Evolutionary conservation across 2,888 invertebrate genomes (phyloP), one percentile per base, ranked within the genome.

Genomic region (Lomographa bimaculata): DNA sequence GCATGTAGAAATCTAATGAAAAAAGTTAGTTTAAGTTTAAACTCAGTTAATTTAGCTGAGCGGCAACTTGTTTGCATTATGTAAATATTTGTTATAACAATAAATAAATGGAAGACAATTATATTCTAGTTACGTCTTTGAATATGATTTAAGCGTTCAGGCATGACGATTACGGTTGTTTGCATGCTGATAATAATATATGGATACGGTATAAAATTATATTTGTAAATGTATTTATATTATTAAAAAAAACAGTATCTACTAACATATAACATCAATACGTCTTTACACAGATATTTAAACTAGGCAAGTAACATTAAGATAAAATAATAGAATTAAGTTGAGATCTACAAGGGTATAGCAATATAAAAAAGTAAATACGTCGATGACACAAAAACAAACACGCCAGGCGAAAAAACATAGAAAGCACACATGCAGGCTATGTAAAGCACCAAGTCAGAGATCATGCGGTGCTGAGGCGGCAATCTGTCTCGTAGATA

Each of bases 401-500:
- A 23, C 28, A 53, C 11, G 27, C 19, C 18, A 23, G 11, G 12
- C 16, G 5, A 26, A 24, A 8, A 23, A 36, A 41, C 43, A 43
- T 10, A 6, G 14, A 28, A 30, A 34, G 38, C 44, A 46, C 45
- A 12, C 41, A 46, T 48, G 40, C 53, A 50, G 27, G 43, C 47
- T 35, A 49, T 37, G 35, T 37, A 12, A 36, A 43, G 42, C 36
- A 12, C 0, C 20, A 41, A 34, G 27, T 32, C 7, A 32, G 38
- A 46, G 53, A 30, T 19, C 21, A 53, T 50, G 53, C 53, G 21
- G 40, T 46, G 45, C 43, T 30, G 43, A 43, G 48, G 54, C 51
- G 70, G n/a, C 62, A 72, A 71, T 71, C 76, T 79, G 77, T 79
- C 71, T 45, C 29, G 8, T 48, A 70, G 71, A 53, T 68, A 77